Conservation (phyloP, 2,113 vertebrate species). For the Nothoprocta perdicaria region DNA sequence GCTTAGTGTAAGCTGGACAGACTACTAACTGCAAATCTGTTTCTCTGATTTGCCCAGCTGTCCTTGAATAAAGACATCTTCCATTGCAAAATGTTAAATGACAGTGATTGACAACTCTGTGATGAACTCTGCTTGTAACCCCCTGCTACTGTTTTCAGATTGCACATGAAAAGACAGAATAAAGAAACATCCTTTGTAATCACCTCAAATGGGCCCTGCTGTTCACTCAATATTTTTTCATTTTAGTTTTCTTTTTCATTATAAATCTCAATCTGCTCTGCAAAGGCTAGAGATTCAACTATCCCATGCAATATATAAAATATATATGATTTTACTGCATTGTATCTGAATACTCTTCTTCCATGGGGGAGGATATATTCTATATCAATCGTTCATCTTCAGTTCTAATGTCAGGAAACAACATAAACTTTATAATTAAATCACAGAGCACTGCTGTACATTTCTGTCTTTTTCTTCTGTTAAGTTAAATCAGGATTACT, state of each 20-base stretch:
- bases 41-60: conserved; percentile 89
- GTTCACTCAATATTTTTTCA: conserved; percentile 80
- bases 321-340: neutral
- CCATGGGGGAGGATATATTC: conserved; percentile 19
- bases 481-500: neutral
- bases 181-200: conserved; percentile 85
- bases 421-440: conserved; percentile 16
- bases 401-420: conserved; percentile 30
- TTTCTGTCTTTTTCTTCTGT: neutral
- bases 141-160: conserved; percentile 86
- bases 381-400: conserved; percentile 30
- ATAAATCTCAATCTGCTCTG: conserved; percentile 78
- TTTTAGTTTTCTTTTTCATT: conserved; percentile 78
- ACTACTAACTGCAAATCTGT: conserved; percentile 86
- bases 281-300: conserved; percentile 63
- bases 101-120: conserved; percentile 86
- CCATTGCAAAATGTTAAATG: conserved; percentile 83
- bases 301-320: conserved; percentile 11
- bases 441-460: neutral
- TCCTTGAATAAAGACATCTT: conserved; percentile 85
- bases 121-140: conserved; percentile 84
- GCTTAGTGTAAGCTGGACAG: conserved; percentile 84
- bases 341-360: conserved; percentile 1
- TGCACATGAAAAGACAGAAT: conserved; percentile 82
- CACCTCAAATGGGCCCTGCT: conserved; percentile 83